Evolutionary conservation across 2,113 vertebrate species (phyloP), one percentile per base, ranked within the genome.

Genomic region (Marmota monax): DNA sequence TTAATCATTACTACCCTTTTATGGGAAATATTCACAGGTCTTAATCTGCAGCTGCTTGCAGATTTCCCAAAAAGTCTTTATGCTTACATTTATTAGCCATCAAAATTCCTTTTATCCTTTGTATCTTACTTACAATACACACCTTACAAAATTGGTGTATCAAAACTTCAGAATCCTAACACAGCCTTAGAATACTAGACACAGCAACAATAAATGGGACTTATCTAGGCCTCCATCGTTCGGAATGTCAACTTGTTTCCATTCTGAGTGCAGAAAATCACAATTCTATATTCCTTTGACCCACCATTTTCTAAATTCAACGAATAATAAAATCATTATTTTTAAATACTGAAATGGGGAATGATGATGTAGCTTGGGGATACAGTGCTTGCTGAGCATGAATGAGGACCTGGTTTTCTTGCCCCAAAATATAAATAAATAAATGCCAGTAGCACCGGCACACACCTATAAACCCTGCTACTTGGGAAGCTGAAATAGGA

Each of bases 81-180:
- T 2, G 45, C 45, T 88, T 65, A 45, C 34, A 74, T 32, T 90
- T 84, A 78, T 45, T 58, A 88, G 4, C 83, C 91, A 80, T n/a
- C 27, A 88, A 93, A 90, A 67, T 56, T 58, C 48, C 27, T 80
- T 63, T 63, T 74, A 94, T 34, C 6, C 27, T 70, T 48, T 82
- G n/a, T 69, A 82, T 42, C 53, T 95, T 29, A 79, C 14, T 73
- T 90, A 69, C n/a, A 63, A 53, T 7, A 7, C 32, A 83, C n/a
- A 67, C 39, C 1, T 79, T 90, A 84, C 29, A 87, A 90, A 93
- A 74, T 6, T 34, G 14, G 69, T 9, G 10, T 29, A 70, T 39
- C 32, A 53, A 22, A 90, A 93, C 34, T 93, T 93, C 61, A 84
- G 88, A 95, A 90, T 79, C 78, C 65, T 79, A 58, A 61, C 1